Conservation (phyloP, 2,888 invertebrate genomes). For the Diarsia rubi region DNA sequence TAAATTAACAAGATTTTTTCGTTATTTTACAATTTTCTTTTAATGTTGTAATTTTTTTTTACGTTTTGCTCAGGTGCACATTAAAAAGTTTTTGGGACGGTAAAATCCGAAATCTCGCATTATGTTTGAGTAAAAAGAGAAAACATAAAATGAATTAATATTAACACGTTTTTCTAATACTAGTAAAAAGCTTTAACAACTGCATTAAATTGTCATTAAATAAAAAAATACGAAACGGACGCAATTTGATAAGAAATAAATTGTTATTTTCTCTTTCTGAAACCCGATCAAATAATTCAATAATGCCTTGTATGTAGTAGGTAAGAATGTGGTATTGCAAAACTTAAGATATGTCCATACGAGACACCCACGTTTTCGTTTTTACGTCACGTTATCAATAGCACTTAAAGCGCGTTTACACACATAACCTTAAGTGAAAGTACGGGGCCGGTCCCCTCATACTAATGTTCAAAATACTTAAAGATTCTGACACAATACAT, state of each 20-base stretch:
- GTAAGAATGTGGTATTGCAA: constrained; percentile 53
- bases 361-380: constrained; percentile 70
- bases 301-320: constrained; percentile 37
- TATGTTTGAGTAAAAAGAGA: constrained; percentile 14
- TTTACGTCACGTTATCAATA: constrained; percentile 88
- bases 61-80: background rate
- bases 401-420: constrained; percentile 86
- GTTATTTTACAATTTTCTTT: background rate
- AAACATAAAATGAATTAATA: constrained; percentile 25
- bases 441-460: constrained; percentile 84
- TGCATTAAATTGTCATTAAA: constrained; percentile 1
- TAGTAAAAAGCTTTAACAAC: constrained; percentile 25
- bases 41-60: background rate
- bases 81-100: background rate
- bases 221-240: constrained; percentile 26
- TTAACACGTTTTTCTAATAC: constrained; percentile 12
- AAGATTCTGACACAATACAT: constrained; percentile 87
- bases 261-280: constrained; percentile 48
- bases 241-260: constrained; percentile 24
- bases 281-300: constrained; percentile 48
- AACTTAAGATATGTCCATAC: constrained; percentile 61
- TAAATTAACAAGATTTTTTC: background rate
- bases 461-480: constrained; percentile 89
- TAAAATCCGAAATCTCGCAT: background rate
- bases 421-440: constrained; percentile 90